phyloP scores from a whole-genome alignment of 1,140 invertebrate species.

The Aphidius ervi region DNA sequence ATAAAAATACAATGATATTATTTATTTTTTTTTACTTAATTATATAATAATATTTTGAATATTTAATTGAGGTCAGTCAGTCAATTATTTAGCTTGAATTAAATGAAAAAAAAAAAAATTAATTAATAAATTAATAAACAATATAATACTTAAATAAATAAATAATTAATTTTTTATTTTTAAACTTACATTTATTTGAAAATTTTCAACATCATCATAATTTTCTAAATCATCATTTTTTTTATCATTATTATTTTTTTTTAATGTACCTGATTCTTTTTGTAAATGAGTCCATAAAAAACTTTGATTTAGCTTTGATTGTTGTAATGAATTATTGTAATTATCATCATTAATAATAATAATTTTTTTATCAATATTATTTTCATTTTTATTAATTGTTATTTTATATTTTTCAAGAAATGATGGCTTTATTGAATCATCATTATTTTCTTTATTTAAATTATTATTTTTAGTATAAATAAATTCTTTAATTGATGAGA shows the following conservation, averaged over 20 bases:
- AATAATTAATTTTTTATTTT: background rate
- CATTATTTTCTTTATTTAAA: too few relatives aligned
- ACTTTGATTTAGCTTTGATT: slow-evolving; percentile 33
- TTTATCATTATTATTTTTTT: slow-evolving; percentile 26
- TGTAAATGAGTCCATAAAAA: slow-evolving; percentile 39
- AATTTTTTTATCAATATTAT: slow-evolving; percentile 12
- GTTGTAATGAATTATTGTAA: slow-evolving; percentile 3
- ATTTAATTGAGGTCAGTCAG: background rate
- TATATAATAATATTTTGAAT: background rate
- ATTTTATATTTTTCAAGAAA: background rate
- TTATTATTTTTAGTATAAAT: too few relatives aligned
- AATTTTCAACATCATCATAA: slow-evolving; percentile 39
- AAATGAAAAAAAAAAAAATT: too few relatives aligned
- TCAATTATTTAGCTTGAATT: too few relatives aligned
- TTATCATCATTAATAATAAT: background rate
- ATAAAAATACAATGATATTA: background rate
- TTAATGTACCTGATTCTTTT: slow-evolving; percentile 1
- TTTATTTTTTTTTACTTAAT: too few relatives aligned
- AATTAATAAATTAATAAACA: too few relatives aligned
- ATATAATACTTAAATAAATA: too few relatives aligned
- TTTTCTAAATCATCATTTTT: slow-evolving; percentile 29
- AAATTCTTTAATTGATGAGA: too few relatives aligned
- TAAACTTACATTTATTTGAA: background rate
- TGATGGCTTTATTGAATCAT: too few relatives aligned
- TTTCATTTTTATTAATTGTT: too few relatives aligned